A percentile compares a stretch with the other conserved stretches of the same genome.
Evolutionary conservation across 2,888 invertebrate genomes (phyloP).

Genomic region (Bellardia pandia): DNA sequence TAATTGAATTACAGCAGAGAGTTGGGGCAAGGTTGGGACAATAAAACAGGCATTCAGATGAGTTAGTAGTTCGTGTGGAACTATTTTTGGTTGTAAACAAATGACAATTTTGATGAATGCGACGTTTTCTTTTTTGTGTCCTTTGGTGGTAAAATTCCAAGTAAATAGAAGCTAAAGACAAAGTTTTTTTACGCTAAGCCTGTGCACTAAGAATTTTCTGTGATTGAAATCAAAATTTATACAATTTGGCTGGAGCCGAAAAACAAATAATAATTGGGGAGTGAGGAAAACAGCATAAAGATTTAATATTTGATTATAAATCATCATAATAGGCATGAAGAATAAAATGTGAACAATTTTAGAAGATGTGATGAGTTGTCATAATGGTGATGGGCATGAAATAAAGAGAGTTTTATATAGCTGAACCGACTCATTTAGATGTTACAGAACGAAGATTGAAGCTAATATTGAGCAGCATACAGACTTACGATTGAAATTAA

Average conservation of each 20-base stretch:
- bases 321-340: slow-evolving; percentile 30
- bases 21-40: neutral
- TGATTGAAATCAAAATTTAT: slow-evolving; percentile 22
- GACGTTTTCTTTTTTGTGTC: slow-evolving; percentile 1
- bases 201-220: slow-evolving; percentile 21
- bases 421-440: too few relatives aligned
- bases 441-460: too few relatives aligned
- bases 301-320: slow-evolving; percentile 60
- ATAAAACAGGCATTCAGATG: neutral
- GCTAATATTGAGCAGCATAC: too few relatives aligned
- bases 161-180: slow-evolving; percentile 45
- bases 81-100: slow-evolving; percentile 8
- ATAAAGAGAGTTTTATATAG: too few relatives aligned
- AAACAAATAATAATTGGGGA: neutral
- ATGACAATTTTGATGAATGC: slow-evolving; percentile 16
- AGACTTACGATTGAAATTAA: too few relatives aligned
- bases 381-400: too few relatives aligned
- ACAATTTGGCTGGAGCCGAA: neutral
- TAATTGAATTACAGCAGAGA: slow-evolving; percentile 70
- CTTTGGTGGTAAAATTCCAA: neutral
- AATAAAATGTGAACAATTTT: neutral
- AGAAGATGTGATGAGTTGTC: neutral
- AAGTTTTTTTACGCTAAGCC: slow-evolving; percentile 47
- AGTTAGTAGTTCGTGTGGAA: slow-evolving; percentile 3
- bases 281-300: neutral